A percentile compares a stretch with the other conserved stretches of the same genome.
Conservation (phyloP, 2,113 vertebrate genomes). For the Xiphophorus maculatus region DNA sequence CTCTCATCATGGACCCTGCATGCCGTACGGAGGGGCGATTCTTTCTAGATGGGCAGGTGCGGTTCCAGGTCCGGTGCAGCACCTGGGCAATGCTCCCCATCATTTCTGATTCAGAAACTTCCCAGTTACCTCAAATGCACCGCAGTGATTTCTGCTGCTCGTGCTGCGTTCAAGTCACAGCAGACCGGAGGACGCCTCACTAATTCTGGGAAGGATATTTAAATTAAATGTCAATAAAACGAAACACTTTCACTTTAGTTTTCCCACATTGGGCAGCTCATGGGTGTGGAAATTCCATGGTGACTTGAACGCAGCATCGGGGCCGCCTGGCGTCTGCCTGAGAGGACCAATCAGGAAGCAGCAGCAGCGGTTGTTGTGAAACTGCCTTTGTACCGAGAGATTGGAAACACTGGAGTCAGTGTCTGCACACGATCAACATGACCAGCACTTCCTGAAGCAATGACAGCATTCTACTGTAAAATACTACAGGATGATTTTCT, state of each 20-base stretch:
- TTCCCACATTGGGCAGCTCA: slow-evolving; percentile 20
- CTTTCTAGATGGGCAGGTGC: slow-evolving; percentile 62
- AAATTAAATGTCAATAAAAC: neutral
- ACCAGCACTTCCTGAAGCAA: slow-evolving; percentile 99
- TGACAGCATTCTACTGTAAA: slow-evolving; percentile 98
- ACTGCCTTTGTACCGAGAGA: slow-evolving; percentile 78
- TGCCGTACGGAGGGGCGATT: slow-evolving; percentile 47
- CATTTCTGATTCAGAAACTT: slow-evolving; percentile 45
- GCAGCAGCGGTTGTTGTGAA: slow-evolving; percentile 75
- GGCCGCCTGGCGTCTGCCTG: slow-evolving; percentile 57
- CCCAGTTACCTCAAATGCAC: slow-evolving; percentile 65
- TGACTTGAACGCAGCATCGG: slow-evolving; percentile 55
- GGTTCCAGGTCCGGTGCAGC: slow-evolving; percentile 45
- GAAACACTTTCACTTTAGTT: slow-evolving; percentile 5
- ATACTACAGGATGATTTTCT: slow-evolving; percentile 89
- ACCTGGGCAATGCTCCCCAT: slow-evolving; percentile 21
- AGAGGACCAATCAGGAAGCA: slow-evolving; percentile 64
- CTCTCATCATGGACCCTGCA: slow-evolving; percentile 32
- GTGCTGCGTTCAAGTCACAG: slow-evolving; percentile 54
- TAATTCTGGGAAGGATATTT: neutral
- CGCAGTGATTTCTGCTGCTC: slow-evolving; percentile 21
- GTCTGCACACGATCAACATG: slow-evolving; percentile 83
- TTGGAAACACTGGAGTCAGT: slow-evolving; percentile 75
- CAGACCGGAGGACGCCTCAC: neutral
- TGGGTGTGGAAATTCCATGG: slow-evolving; percentile 2